Evolutionary conservation across 2,113 vertebrate species (phyloP), one percentile per base, ranked within the genome.

Genomic region (Noctilio leporinus): DNA sequence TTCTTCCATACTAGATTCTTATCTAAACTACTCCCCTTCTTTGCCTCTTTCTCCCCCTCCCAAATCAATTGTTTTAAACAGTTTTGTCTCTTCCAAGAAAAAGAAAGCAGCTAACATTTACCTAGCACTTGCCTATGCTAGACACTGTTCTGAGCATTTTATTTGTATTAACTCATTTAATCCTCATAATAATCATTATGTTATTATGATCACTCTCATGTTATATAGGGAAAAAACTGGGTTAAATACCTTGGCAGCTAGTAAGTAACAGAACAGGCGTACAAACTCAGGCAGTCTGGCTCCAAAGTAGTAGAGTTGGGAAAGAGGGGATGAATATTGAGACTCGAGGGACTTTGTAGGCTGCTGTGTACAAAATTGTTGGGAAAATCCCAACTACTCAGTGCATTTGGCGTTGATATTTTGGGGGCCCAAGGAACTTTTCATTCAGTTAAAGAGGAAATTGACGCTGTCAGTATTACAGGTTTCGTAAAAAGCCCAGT

Each of bases 341-440:
- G 7, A 47, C 51, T 64, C 20, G 3, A 76, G 43, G 51, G 49
- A 22, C 4, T 91, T 86, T 92, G 53, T 11, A 70, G 81, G 47
- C 78, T 91, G 38, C 55, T 11, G 5, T 75, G 40, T 59, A n/a
- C 49, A 53, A 75, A 92, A 38, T 59, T 73, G 55, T 35, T 73
- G 49, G 70, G 89, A 40, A 81, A 94, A 88, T 51, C 10, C 51
- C 55, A 92, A 26, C 19, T 86, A 45, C 2, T 7, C 65, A 51
- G 24, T 77, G 30, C 33, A 81, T 89, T 14, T 69, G 47, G 3
- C 38, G n/a, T 82, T 89, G 59, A 80, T 77, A 35, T 75, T 96
- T 96, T 91, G 28, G 65, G 78, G 72, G 89, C 26, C 73, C 47
- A 69, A 57, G 73, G 17, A 89, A 53, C 89, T 62, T 93, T 87